Conservation (phyloP, 2,797 vertebrate species). For the Menidia menidia region DNA sequence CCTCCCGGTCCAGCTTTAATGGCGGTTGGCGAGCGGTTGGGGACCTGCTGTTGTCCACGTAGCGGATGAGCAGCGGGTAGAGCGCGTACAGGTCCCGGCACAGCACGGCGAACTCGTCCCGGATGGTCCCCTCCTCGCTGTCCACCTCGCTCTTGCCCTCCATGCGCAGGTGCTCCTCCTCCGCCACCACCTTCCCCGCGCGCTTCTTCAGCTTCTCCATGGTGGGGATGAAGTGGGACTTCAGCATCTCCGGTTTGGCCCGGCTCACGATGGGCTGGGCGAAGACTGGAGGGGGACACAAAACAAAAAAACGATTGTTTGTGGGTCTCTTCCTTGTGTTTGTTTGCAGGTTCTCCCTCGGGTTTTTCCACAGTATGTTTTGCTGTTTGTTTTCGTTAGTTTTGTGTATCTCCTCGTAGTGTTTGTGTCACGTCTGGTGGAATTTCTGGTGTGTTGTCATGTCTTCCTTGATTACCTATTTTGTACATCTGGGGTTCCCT, state of each 20-base stretch:
- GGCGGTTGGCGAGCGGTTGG: neutral
- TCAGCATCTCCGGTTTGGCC: conserved; percentile 91
- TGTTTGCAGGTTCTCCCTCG: no score
- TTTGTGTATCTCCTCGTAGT: no score
- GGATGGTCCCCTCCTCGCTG: conserved; percentile 89
- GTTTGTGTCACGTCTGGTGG: no score
- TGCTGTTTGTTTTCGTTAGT: no score
- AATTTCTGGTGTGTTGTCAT: no score
- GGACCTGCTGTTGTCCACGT: conserved; percentile 96
- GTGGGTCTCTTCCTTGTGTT: no score
- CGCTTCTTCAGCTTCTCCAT: conserved; percentile 95
- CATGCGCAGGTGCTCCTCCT: conserved; percentile 94
- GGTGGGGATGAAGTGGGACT: conserved; percentile 96
- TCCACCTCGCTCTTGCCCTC: conserved; percentile 91
- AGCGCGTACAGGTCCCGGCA: conserved; percentile 95
- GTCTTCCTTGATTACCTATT: no score
- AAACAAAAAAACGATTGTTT: no score
- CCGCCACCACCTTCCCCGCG: conserved; percentile 90
- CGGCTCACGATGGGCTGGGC: conserved; percentile 95
- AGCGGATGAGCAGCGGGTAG: conserved; percentile 95
- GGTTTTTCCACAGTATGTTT: no score
- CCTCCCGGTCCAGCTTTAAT: neutral
- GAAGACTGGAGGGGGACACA: conserved; percentile 82
- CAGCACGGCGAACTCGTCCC: conserved; percentile 94
- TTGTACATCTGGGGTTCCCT: no score